Percentiles rank a stretch among this genome's conserved stretches.
Evolutionary conservation across 2,888 invertebrate species (phyloP).

Genomic region (Pammene aurita): DNA sequence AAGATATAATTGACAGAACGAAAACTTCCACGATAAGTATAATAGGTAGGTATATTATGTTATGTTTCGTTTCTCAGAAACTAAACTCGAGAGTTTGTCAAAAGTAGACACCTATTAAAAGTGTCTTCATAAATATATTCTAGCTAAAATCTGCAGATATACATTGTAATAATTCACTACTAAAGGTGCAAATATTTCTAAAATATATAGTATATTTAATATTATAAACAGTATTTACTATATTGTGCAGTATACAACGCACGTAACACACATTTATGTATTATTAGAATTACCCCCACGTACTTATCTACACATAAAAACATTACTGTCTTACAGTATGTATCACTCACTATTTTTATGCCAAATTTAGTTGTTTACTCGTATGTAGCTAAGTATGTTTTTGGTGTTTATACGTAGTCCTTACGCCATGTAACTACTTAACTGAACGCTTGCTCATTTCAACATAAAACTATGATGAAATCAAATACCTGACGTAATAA

Average conservation of each 20-base stretch:
- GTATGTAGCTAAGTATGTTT: slow-evolving; percentile 66
- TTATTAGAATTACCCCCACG: slow-evolving; percentile 51
- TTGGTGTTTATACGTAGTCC: slow-evolving; percentile 76
- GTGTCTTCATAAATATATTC: slow-evolving; percentile 63
- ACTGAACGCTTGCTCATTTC: slow-evolving; percentile 12
- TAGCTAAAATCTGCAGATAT: slow-evolving; percentile 80
- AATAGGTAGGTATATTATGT: slow-evolving; percentile 53
- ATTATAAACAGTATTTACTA: slow-evolving; percentile 72
- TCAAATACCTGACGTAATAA: background rate
- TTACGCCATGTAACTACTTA: slow-evolving; percentile 66
- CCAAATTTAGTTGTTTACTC: slow-evolving; percentile 62
- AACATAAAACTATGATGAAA: background rate
- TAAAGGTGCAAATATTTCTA: slow-evolving; percentile 83
- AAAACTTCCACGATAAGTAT: slow-evolving; percentile 68
- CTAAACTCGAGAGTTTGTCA: slow-evolving; percentile 52
- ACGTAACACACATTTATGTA: slow-evolving; percentile 71
- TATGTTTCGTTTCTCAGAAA: slow-evolving; percentile 65
- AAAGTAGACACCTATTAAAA: slow-evolving; percentile 51
- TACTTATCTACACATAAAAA: slow-evolving; percentile 76
- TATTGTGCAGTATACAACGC: slow-evolving; percentile 80
- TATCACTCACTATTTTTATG: slow-evolving; percentile 74
- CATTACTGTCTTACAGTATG: slow-evolving; percentile 80
- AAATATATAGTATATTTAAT: slow-evolving; percentile 76
- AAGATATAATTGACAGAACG: slow-evolving; percentile 81
- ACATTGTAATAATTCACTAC: slow-evolving; percentile 79